Conservation (phyloP, 2,113 vertebrate species). For the Odontesthes bonariensis region DNA sequence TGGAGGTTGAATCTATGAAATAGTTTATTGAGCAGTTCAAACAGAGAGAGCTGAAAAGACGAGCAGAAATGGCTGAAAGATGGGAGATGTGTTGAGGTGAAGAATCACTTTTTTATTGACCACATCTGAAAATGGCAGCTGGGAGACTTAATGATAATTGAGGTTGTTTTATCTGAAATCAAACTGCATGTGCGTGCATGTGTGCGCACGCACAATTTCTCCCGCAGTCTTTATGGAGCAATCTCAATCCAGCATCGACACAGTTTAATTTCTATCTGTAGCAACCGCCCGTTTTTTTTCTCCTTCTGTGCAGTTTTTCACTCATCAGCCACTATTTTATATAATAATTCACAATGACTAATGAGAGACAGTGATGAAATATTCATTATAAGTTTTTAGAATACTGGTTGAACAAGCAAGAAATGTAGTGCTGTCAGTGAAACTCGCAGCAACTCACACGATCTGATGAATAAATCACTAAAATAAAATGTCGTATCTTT, state of each 20-base stretch:
- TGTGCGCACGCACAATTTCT: background rate
- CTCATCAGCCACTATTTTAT: background rate
- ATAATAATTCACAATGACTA: background rate
- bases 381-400: background rate
- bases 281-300: background rate
- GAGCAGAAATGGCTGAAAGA: constrained; percentile 1
- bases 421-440: no score
- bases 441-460: no score
- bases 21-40: constrained; percentile 26
- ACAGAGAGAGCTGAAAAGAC: background rate
- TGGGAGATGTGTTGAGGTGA: constrained; percentile 2
- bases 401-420: no score
- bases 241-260: background rate
- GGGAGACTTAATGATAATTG: constrained; percentile 47
- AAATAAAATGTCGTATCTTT: no score
- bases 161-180: constrained; percentile 52
- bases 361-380: background rate
- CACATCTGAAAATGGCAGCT: constrained; percentile 30
- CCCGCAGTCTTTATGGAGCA: background rate
- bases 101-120: constrained; percentile 34
- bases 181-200: no score
- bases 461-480: no score
- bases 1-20: background rate
- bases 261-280: no score
- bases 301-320: background rate